Conservation (phyloP, 2,888 invertebrate genomes). For the Punctoribates punctum region DNA sequence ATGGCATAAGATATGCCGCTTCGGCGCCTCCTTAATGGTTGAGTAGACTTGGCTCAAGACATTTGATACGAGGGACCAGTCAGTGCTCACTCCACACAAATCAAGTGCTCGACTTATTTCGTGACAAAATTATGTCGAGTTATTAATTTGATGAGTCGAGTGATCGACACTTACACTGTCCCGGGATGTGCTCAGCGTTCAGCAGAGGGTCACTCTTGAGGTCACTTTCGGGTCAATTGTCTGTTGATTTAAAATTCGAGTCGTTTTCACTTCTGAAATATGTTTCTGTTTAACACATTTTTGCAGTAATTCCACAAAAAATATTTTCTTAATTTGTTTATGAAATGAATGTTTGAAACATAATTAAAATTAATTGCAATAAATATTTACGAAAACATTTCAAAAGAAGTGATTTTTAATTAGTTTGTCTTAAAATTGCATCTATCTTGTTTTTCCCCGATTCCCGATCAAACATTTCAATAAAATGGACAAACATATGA, state of each 20-base stretch:
- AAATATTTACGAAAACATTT: too few relatives aligned
- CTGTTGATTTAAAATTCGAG: constrained; percentile 27
- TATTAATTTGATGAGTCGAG: constrained; percentile 30
- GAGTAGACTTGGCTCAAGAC: not conserved
- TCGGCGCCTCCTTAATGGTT: constrained; percentile 38
- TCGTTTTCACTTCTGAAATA: not conserved
- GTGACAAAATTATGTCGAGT: constrained; percentile 33
- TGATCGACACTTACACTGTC: constrained; percentile 26
- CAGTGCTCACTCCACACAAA: not conserved
- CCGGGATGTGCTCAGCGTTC: too few relatives aligned
- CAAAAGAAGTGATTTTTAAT: too few relatives aligned
- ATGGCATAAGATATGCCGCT: constrained; percentile 34
- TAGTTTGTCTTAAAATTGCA: too few relatives aligned
- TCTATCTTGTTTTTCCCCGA: too few relatives aligned
- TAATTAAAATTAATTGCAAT: too few relatives aligned
- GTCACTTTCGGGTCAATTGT: constrained; percentile 20
- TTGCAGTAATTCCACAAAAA: not conserved
- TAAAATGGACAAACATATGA: too few relatives aligned
- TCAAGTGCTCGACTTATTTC: constrained; percentile 30
- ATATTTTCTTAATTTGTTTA: not conserved
- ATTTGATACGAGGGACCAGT: not conserved
- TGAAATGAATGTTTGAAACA: too few relatives aligned
- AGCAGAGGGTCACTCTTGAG: not conserved
- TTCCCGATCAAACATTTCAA: too few relatives aligned
- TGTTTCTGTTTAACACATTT: not conserved